Percentiles rank a stretch among this genome's conserved stretches.
Evolutionary conservation across 2,888 invertebrate genomes (phyloP).

Genomic region (Andrena minutula): DNA sequence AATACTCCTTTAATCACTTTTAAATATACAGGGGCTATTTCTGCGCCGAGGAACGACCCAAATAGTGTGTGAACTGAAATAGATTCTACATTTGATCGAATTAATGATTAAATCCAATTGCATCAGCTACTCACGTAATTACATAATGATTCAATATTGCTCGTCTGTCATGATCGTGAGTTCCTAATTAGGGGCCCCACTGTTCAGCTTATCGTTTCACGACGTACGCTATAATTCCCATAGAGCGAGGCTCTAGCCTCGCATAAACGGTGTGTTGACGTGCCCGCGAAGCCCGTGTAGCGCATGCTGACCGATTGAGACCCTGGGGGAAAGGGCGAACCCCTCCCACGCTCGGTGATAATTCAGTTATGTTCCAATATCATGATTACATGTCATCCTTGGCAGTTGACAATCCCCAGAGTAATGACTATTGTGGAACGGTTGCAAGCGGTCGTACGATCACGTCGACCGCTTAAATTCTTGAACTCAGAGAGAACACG

Average conservation of each 20-base stretch:
- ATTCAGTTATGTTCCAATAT: slow-evolving; percentile 75
- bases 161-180: slow-evolving; percentile 14
- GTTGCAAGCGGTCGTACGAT: slow-evolving; percentile 56
- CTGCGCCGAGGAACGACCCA: not conserved
- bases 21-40: too few relatives aligned
- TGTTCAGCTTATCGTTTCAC: slow-evolving; percentile 32
- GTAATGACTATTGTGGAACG: slow-evolving; percentile 76
- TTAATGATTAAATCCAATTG: not conserved
- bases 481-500: slow-evolving; percentile 44
- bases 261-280: slow-evolving; percentile 62
- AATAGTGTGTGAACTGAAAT: not conserved
- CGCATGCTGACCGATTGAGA: slow-evolving; percentile 53
- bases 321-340: slow-evolving; percentile 61
- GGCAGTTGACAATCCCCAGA: slow-evolving; percentile 69
- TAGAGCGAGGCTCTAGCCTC: slow-evolving; percentile 29
- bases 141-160: not conserved
- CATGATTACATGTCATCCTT: slow-evolving; percentile 74
- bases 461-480: slow-evolving; percentile 67
- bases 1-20: too few relatives aligned
- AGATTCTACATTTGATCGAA: not conserved
- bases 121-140: not conserved
- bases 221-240: slow-evolving; percentile 38
- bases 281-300: slow-evolving; percentile 36
- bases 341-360: slow-evolving; percentile 58
- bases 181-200: slow-evolving; percentile 25